Conservation (phyloP, 2,113 vertebrate genomes). For the Sebastes fasciatus region DNA sequence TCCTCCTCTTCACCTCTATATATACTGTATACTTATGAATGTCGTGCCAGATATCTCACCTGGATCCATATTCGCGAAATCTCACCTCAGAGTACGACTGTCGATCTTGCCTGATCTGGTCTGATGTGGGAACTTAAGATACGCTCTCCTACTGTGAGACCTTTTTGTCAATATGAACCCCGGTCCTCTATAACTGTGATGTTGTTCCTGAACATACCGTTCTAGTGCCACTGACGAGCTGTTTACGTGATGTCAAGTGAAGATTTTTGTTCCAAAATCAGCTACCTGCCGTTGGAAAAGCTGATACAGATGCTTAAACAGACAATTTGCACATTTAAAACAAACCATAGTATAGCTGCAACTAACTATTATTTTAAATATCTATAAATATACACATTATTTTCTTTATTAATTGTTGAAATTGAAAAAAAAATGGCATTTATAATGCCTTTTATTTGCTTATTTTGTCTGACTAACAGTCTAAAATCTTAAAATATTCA, state of each 20-base stretch:
- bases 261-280: constrained; percentile 65
- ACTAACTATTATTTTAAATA: not conserved
- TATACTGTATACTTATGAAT: constrained; percentile 73
- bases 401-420: not conserved
- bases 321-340: constrained; percentile 17
- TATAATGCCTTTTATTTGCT: not conserved
- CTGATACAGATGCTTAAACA: constrained; percentile 3
- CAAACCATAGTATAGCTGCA: not conserved
- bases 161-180: constrained; percentile 52
- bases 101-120: constrained; percentile 25
- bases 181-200: constrained; percentile 57
- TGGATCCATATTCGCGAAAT: constrained; percentile 58
- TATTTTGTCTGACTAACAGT: constrained; percentile 2
- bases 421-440: not conserved
- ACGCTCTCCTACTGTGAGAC: constrained; percentile 35
- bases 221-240: constrained; percentile 68
- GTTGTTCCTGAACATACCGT: constrained; percentile 64
- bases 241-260: constrained; percentile 68
- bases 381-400: not conserved
- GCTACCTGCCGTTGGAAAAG: constrained; percentile 11
- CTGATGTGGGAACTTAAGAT: constrained; percentile 14
- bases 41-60: constrained; percentile 69
- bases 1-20: constrained; percentile 67
- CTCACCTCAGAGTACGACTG: constrained; percentile 30
- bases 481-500: constrained; percentile 15